phyloP scores from a whole-genome alignment of 2,797 vertebrate genomes.

The Melanotaenia maccullochi region DNA sequence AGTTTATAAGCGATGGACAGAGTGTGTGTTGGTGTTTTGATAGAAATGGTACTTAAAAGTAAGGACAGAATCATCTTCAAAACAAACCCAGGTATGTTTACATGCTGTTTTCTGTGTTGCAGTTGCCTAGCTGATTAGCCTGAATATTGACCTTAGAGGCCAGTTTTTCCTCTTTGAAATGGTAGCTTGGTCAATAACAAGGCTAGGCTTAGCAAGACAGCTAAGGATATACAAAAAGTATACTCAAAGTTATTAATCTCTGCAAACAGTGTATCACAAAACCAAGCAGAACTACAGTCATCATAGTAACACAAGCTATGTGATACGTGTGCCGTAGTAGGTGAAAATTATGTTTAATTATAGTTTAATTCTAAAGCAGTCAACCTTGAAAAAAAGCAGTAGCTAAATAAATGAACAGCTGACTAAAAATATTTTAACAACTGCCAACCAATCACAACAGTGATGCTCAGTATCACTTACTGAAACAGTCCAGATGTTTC shows the following conservation, averaged over 20 bases:
- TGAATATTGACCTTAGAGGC: slow-evolving; percentile 5
- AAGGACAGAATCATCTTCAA: slow-evolving; percentile 4
- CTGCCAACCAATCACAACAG: slow-evolving; percentile 20
- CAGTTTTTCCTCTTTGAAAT: background rate
- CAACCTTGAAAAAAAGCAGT: slow-evolving; percentile 5
- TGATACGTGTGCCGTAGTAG: background rate
- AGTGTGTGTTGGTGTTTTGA: background rate
- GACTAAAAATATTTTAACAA: background rate
- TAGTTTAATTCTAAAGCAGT: slow-evolving; percentile 4
- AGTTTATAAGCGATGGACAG: slow-evolving; percentile 11
- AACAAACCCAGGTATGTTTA: slow-evolving; percentile 17
- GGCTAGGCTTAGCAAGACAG: too few relatives aligned
- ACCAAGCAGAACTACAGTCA: background rate
- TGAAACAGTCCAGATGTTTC: slow-evolving; percentile 39
- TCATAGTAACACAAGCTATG: background rate
- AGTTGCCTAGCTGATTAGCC: background rate
- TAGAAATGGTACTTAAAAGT: background rate
- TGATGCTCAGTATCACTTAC: slow-evolving; percentile 6
- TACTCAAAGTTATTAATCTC: too few relatives aligned
- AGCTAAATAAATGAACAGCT: slow-evolving; percentile 3
- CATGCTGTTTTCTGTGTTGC: slow-evolving; percentile 6
- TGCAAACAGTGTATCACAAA: background rate
- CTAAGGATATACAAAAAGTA: too few relatives aligned
- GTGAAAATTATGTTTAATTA: slow-evolving; percentile 5
- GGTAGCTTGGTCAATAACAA: background rate